Conservation (phyloP, 2,113 vertebrate species). For the Connochaetes taurinus region DNA sequence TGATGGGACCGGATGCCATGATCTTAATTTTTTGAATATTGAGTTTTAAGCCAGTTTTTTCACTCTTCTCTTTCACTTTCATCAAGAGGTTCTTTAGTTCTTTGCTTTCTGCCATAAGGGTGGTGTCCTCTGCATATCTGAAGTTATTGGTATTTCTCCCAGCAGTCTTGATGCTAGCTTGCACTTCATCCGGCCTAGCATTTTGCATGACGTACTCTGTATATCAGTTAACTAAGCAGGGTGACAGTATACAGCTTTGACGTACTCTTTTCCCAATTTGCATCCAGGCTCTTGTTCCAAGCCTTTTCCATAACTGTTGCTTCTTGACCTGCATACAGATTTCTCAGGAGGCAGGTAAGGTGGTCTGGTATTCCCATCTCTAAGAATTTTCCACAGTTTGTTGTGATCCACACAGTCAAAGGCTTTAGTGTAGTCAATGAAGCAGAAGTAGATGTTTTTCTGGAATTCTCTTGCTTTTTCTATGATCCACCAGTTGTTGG, state of each 20-base stretch:
- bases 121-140: neutral
- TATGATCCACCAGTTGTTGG: neutral
- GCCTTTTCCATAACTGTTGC: neutral
- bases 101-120: neutral
- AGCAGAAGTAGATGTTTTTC: neutral
- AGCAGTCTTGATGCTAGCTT: neutral
- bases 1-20: accelerated
- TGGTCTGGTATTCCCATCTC: neutral
- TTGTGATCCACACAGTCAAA: neutral
- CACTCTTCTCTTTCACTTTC: neutral
- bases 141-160: neutral
- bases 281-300: neutral
- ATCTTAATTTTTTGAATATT: neutral
- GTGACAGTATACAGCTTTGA: neutral
- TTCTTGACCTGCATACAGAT: neutral
- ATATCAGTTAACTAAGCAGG: neutral
- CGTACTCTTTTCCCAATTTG: neutral
- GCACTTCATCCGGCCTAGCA: neutral
- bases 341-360: neutral
- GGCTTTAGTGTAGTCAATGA: neutral
- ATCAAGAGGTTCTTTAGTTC: neutral
- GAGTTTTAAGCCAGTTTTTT: neutral
- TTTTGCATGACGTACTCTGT: neutral
- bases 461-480: neutral
- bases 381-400: neutral